Evolutionary conservation across 2,888 invertebrate genomes (phyloP).

Genomic region (Sycophila texana): DNA sequence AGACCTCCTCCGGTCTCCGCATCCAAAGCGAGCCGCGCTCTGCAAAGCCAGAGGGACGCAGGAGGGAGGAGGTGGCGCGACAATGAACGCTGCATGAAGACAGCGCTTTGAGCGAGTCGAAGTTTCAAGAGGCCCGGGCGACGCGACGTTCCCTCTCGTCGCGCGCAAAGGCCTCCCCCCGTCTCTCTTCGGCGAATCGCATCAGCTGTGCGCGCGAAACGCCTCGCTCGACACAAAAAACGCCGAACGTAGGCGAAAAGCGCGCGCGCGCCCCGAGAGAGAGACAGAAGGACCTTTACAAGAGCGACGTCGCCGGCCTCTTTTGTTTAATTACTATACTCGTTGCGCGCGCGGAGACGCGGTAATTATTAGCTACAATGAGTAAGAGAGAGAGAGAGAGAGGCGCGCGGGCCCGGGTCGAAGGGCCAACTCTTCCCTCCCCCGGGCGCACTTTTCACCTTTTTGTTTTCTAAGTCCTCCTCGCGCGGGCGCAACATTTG

Average conservation of each 20-base stretch:
- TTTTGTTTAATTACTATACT: conserved; percentile 72
- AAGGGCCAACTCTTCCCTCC: conserved; percentile 57
- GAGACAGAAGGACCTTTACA: conserved; percentile 27
- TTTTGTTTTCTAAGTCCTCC: conserved; percentile 18
- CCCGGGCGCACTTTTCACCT: conserved; percentile 59
- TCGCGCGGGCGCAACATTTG: background rate
- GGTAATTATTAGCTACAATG: conserved; percentile 71
- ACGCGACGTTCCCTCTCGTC: background rate
- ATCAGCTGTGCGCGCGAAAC: background rate
- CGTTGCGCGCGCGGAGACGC: conserved; percentile 63
- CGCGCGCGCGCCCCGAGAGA: background rate
- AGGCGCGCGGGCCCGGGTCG: no score
- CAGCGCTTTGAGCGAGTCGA: conserved; percentile 1
- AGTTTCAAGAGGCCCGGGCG: conserved; percentile 4
- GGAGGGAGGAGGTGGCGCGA: background rate
- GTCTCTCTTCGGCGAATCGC: background rate
- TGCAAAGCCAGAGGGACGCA: background rate
- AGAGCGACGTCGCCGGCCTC: conserved; percentile 50
- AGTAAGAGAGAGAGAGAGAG: no score
- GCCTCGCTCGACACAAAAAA: conserved; percentile 4
- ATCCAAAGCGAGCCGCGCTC: conserved; percentile 8
- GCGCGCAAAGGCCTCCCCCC: background rate
- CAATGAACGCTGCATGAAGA: background rate
- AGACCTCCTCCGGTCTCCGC: background rate
- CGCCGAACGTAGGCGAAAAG: conserved; percentile 32